Base-by-base conservation (phyloP, 2,888 invertebrate genomes). In the Nebria salina region DNA sequence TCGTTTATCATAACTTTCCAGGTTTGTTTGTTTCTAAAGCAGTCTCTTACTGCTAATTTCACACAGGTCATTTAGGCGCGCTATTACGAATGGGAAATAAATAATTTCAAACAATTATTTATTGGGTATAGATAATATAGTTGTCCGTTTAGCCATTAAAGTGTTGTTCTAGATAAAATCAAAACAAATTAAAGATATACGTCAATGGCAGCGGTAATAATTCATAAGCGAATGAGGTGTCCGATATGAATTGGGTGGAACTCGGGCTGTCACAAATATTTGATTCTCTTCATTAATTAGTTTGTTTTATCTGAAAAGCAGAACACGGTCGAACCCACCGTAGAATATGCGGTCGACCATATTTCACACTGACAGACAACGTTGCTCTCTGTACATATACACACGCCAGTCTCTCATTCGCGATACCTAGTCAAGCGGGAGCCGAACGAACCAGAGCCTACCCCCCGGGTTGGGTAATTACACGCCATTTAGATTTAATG, bases 281-380 rank as follows among this genome's bases (percentile, higher is more conserved):
- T 85, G 85, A 85, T 84, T 84, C 84, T 84, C 85, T 84, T 84
- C 85, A 85, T 85, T 85, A 85, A 85, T 85, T 85, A 85, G 83
- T 83, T 82, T 83, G 84, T 84, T 85, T 85, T 85, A 85, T 85
- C 85, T 82, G 74, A 20, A 73, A 79, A 65, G 75, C 75, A 64
- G 41, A 41, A 42, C 54, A 54, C 54, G 70, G 70, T 54, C 64
- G 20, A 13, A 15, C 41, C 72, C n/a, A 9, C 8, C n/a, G 70
- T 34, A 72, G 41, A 9, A 26, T n/a, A 20, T 9, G 26, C 15
- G 34, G 13, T 73, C 73, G 73, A 20, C 41, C 73, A 73, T 73
- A 73, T 73, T 73, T 73, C 73, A 73, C 20, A 54, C 64, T 75
- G 75, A 75, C 75, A 75, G 75, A 43, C 25, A 75, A 41, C 25